Evolutionary conservation across 2,888 invertebrate species (phyloP), one percentile per base, ranked within the genome.

Genomic region (Spialia ferax): DNA sequence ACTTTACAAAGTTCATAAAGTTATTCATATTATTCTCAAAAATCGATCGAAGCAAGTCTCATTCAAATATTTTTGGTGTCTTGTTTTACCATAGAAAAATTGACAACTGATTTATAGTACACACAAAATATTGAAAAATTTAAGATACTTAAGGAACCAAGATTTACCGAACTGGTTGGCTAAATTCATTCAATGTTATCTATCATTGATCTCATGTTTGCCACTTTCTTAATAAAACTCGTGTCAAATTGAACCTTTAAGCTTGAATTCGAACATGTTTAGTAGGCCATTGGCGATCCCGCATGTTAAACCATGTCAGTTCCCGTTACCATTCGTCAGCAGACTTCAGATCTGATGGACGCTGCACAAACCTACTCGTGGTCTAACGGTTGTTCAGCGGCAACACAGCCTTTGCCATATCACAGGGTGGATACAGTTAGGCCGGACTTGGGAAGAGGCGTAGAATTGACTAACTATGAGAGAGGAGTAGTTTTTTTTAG

Each of bases 261-360:
- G 56, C 32, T 35, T 11, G n/a, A 42, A 42, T 42, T 42, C 42
- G 8, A 11, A 56, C 15, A 11, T 32, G n/a, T 2, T 56, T 20
- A 45, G 26, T 45, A 29, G 29, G 26, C 18, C 29, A 74, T 75
- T 76, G 74, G 77, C 71, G 75, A 73, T 74, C 72, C 75, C 74
- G 77, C 76, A 75, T 79, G 75, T 77, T 78, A 82, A 82, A 80
- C 79, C 80, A 80, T 79, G 80, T 81, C 72, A 63, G 66, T 65
- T 76, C 85, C 91, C 91, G 91, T 90, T 92, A 91, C 79, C 79
- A 77, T 78, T 86, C 87, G 88, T 88, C 88, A 86, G 86, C 85
- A 78, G 79, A 81, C 80, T 84, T 85, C 80, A 79, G 87, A 87
- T 87, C 89, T 86, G 89, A 90, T 87, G 81, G 84, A 86, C 85